Evolutionary conservation across 2,888 invertebrate genomes (phyloP), one percentile per base, ranked within the genome.

Genomic region (Nomada fucata): DNA sequence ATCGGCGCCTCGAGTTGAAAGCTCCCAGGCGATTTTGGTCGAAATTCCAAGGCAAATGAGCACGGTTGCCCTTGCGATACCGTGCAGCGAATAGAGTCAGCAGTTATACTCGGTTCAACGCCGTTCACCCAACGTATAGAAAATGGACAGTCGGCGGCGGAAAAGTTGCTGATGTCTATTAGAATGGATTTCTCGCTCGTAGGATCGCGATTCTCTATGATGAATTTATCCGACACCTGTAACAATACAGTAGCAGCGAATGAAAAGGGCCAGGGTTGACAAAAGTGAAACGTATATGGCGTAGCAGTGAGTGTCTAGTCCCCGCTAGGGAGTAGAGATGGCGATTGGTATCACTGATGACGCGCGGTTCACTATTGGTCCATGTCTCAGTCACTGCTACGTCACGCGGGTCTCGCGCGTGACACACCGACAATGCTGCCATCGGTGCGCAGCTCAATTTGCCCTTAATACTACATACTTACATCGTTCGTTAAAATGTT

Each of bases 1-100:
- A 94, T 92, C 4, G 94, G 93, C 2, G 92, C 80, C 71, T 92
- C 88, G 20, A 86, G 74, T 1, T 60, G 68, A 55, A 88, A 93
- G n/a, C 77, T 79, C 15, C 93, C 93, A 18, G 73, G 78, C 18
- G 74, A n/a, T 0, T 47, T 63, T 0, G 94, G 92, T n/a, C 84
- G 64, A 76, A 93, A 94, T 42, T 87, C 77, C 3, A 92, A 83
- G 10, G 72, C 52, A 9, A 94, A 90, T 11, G 73, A 26, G 3
- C 89, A 86, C n/a, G 87, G 80, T 67, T 92, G 88, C 2, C 85
- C 76, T 0, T 92, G 90, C 47, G 85, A 69, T 23, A 94, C 78
- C 0, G 69, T 76, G 65, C 89, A 91, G 18, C 86, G 79, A 7
- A 93, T 89, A 15, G 87, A 82, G 0, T 84, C 61, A 2, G 63